Base-by-base conservation (phyloP, 2,797 vertebrate genomes). In the Pipistrellus pipistrellus region DNA sequence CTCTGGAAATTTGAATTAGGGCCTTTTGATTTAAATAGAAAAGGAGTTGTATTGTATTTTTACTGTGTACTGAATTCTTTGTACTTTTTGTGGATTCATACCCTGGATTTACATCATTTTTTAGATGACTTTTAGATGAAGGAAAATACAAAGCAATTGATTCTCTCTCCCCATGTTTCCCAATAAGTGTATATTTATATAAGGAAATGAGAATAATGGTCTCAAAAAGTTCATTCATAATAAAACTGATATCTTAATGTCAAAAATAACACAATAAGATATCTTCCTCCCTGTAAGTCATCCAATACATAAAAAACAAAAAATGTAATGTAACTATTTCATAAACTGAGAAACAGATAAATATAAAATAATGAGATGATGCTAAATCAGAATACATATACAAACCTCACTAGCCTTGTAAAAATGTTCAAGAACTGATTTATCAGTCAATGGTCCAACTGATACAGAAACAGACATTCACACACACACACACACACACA, bases 1-100 rank as follows among this genome's bases (percentile, higher is more conserved):
- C 72, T 93, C 68, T 83, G 48, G 93, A 94, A 91, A 66, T 87
- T 72, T 87, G 64, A 91, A 91, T 90, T 92, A 84, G 64, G 12
- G 51, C 5, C 11, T 90, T 96, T 81, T 66, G 35, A 55, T 78
- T 83, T 55, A 32, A n/a, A 66, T 66, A 66, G n/a, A 66, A 48
- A 41, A 46, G 13, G 14, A 87, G 17, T 48, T 4, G 41, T 35
- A 44, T 62, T 92, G 35, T 27, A 51, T 11, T 93, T 95, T 85
- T 8, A 71, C 73, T 66, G 62, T 27, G 88, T 25, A 25, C 30
- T 78, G 2, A 1, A 72, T 68, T 32, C 4, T 92, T 81, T 89
- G 25, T 75, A 59, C 2, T 57, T 90, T 91, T 48, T 86, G 23
- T 80, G 35, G 3, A 68, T 81, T 59, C 1, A 77, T n/a, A 9